These are phyloP conservation scores for Ips typographus DNA, from an alignment of 1,140 invertebrate species.

Conservation along the genomic window DNA sequence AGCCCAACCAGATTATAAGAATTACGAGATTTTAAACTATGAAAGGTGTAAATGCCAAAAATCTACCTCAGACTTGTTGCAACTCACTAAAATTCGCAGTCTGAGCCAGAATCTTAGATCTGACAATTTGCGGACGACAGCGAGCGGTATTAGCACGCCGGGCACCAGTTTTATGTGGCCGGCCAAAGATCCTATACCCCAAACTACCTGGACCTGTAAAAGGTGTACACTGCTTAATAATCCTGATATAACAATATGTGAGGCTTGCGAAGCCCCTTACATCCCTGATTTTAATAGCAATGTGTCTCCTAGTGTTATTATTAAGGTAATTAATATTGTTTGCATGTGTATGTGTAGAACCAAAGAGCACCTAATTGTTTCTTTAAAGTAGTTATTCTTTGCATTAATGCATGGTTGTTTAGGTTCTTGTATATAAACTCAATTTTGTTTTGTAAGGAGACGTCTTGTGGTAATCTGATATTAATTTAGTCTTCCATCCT, in stretches of 20 bases:
- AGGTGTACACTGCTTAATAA: constrained; percentile 85
- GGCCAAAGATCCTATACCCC: constrained; percentile 43
- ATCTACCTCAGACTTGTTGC: constrained; percentile 38
- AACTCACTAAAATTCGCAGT: constrained; percentile 48
- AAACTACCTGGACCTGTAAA: constrained; percentile 76
- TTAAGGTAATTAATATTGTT: constrained; percentile 44
- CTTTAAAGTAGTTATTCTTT: constrained; percentile 7
- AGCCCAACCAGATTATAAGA: constrained; percentile 43
- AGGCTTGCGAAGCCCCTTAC: constrained; percentile 64
- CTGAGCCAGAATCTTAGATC: constrained; percentile 45
- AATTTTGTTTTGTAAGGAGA: no score
- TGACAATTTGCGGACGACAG: constrained; percentile 47
- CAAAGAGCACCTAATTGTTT: constrained; percentile 44
- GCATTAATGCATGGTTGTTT: no score
- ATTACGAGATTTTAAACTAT: constrained; percentile 42
- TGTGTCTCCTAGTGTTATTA: constrained; percentile 48
- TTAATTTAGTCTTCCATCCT: constrained; percentile 56
- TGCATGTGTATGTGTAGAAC: neutral
- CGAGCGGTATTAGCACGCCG: constrained; percentile 47
- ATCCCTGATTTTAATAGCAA: constrained; percentile 54
- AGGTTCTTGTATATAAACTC: no score
- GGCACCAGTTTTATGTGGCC: constrained; percentile 42
- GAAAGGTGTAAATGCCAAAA: constrained; percentile 45
- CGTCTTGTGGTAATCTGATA: no score
- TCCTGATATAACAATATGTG: constrained; percentile 58